These are phyloP conservation scores for Agelaius phoeniceus DNA, from an alignment of 2,113 vertebrate genomes.

Conservation along the genomic window DNA sequence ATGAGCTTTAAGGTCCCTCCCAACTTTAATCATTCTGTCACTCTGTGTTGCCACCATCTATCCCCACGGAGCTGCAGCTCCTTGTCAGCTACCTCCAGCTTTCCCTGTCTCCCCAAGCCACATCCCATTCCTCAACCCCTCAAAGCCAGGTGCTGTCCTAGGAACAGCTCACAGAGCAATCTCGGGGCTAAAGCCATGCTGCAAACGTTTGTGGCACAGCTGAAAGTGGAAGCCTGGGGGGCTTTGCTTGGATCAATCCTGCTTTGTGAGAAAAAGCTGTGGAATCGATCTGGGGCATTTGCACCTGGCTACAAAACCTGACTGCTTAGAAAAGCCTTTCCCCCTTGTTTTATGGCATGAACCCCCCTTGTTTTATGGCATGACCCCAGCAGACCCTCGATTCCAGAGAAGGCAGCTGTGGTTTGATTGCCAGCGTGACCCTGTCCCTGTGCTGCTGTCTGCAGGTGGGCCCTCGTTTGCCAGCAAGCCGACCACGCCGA, in stretches of 20 bases:
- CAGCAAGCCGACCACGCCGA: slow-evolving; percentile 95
- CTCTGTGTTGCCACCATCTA: not conserved
- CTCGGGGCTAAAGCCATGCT: not conserved
- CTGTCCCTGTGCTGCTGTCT: not conserved
- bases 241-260: accelerated
- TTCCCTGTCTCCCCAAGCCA: accelerated
- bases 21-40: too few species aligned
- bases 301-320: not conserved
- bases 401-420: not conserved
- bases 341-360: not conserved
- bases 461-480: slow-evolving; percentile 88
- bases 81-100: accelerated
- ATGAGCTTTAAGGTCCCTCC: not conserved
- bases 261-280: not conserved
- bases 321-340: not conserved
- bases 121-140: not conserved
- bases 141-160: not conserved
- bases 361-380: not conserved
- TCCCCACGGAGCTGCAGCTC: not conserved
- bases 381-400: not conserved
- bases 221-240: not conserved
- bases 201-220: not conserved
- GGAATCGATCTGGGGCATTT: not conserved
- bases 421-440: accelerated
- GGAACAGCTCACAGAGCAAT: not conserved